Percentiles rank a stretch among this genome's conserved stretches.
Conservation (phyloP, 2,113 vertebrate species). For the Nerophis ophidion region DNA sequence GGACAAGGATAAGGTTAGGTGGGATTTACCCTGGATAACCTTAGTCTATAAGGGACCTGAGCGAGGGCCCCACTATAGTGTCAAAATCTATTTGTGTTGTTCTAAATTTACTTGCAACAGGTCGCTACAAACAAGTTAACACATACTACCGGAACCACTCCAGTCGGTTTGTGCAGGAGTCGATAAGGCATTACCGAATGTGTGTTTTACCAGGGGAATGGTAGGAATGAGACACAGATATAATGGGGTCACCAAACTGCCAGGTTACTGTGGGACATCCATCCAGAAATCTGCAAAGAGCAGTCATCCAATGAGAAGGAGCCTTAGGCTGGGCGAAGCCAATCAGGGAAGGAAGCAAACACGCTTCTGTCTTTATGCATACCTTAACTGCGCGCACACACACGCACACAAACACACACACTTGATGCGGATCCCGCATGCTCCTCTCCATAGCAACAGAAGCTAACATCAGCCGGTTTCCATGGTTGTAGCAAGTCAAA, state of each 20-base stretch:
- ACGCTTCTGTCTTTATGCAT: slow-evolving; percentile 36
- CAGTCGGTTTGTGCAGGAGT: too few relatives aligned
- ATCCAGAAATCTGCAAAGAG: slow-evolving; percentile 31
- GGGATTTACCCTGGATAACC: too few relatives aligned
- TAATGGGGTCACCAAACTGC: slow-evolving; percentile 63
- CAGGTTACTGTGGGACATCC: slow-evolving; percentile 55
- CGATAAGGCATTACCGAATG: too few relatives aligned
- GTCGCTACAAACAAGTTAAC: too few relatives aligned
- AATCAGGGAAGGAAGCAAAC: slow-evolving; percentile 43
- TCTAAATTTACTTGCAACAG: too few relatives aligned
- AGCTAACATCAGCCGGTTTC: slow-evolving; percentile 50
- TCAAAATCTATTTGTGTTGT: too few relatives aligned
- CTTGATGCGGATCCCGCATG: slow-evolving; percentile 34
- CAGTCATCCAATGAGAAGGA: slow-evolving; percentile 41
- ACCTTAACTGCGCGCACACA: slow-evolving; percentile 22
- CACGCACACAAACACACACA: slow-evolving; percentile 38
- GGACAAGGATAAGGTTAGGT: too few relatives aligned
- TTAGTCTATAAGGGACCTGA: too few relatives aligned
- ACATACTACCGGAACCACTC: too few relatives aligned
- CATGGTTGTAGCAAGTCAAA: slow-evolving; percentile 17
- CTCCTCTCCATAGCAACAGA: slow-evolving; percentile 66
- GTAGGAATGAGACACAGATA: slow-evolving; percentile 13
- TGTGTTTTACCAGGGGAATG: too few relatives aligned
- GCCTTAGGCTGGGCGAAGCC: slow-evolving; percentile 27
- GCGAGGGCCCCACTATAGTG: too few relatives aligned